phyloP scores from a whole-genome alignment of 2,113 vertebrate species.

The Macrotus californicus region DNA sequence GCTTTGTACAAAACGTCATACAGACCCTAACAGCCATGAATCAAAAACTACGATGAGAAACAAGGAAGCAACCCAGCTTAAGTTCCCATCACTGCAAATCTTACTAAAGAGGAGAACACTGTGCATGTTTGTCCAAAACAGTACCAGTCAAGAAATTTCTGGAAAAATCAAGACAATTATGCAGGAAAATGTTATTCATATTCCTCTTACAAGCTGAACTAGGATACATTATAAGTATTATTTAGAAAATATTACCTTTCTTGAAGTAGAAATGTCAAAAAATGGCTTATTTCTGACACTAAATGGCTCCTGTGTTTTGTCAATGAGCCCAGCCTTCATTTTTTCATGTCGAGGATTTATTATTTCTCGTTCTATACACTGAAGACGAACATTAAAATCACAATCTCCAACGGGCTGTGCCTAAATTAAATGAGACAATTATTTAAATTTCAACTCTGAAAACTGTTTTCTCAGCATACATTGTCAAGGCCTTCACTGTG shows the following conservation, averaged over 20 bases:
- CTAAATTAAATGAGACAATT: conserved; percentile 77
- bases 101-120: background rate
- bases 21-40: background rate
- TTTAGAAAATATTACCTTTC: conserved; percentile 87
- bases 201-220: conserved; percentile 24
- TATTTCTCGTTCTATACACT: conserved; percentile 98
- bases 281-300: conserved; percentile 96
- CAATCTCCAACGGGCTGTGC: conserved; percentile 96
- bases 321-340: conserved; percentile 95
- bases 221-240: background rate
- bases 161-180: background rate
- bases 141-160: background rate
- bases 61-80: background rate
- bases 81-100: background rate
- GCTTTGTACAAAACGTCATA: background rate
- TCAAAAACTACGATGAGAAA: conserved; percentile 11
- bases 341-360: conserved; percentile 95
- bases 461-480: conserved; percentile 37
- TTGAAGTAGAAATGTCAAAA: conserved; percentile 92
- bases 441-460: conserved; percentile 50
- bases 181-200: background rate
- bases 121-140: background rate
- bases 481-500: background rate
- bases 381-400: conserved; percentile 92
- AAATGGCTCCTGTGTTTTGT: conserved; percentile 96